Evolutionary conservation across 2,888 invertebrate species (phyloP).

Genomic region (Periphyllus acericola): DNA sequence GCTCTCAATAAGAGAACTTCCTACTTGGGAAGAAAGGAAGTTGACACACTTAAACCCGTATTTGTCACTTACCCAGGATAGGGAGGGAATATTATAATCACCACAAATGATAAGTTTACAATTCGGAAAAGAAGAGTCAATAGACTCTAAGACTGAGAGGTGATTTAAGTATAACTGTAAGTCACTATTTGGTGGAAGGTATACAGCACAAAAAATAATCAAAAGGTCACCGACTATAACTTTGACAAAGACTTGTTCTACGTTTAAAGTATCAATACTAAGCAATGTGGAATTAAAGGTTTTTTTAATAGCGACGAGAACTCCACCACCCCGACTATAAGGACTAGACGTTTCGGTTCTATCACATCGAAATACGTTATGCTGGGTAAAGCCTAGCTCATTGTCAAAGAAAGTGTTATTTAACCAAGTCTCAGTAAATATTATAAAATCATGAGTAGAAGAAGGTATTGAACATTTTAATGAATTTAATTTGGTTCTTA

Average conservation of each 20-base stretch:
- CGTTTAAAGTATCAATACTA: slow-evolving; percentile 20
- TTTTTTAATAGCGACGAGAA: slow-evolving; percentile 20
- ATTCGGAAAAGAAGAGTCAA: slow-evolving; percentile 8
- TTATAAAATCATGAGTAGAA: slow-evolving; percentile 17
- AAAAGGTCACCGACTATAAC: not conserved
- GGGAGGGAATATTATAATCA: too few relatives aligned
- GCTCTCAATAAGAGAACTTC: slow-evolving; percentile 1
- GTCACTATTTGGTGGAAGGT: not conserved
- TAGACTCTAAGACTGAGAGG: not conserved
- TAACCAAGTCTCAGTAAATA: slow-evolving; percentile 19
- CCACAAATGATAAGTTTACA: slow-evolving; percentile 2
- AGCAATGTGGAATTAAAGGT: slow-evolving; percentile 29
- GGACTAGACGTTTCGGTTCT: slow-evolving; percentile 20
- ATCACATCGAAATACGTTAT: slow-evolving; percentile 13
- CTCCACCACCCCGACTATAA: slow-evolving; percentile 16
- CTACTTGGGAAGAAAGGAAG: not conserved
- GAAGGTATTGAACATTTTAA: slow-evolving; percentile 38
- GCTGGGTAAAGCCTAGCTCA: slow-evolving; percentile 22
- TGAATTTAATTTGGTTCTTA: slow-evolving; percentile 26
- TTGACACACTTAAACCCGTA: slow-evolving; percentile 33
- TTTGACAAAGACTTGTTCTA: too few relatives aligned
- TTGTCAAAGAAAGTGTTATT: slow-evolving; percentile 17
- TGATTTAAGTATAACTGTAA: not conserved
- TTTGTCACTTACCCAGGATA: too few relatives aligned
- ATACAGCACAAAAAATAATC: slow-evolving; percentile 22